A percentile compares a stretch with the other conserved stretches of the same genome.
phyloP scores from a whole-genome alignment of 2,113 vertebrate species.

The Emydura subglobosa region DNA sequence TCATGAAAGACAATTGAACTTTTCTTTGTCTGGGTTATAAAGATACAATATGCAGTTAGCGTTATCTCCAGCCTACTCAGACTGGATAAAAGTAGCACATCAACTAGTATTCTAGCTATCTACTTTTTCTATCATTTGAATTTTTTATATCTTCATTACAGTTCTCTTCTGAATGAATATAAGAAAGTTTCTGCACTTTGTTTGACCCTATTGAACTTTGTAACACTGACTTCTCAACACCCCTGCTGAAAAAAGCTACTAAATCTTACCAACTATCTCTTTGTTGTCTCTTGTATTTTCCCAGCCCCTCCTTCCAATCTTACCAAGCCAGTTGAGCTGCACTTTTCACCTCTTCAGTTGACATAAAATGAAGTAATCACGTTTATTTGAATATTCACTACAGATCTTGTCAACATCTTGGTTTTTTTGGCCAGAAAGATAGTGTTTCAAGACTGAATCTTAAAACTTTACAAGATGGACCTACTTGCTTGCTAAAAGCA shows the following conservation, averaged over 20 bases:
- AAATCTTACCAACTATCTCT: conserved; percentile 87
- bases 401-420: conserved; percentile 89
- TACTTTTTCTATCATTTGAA: background rate
- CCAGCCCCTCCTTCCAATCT: conserved; percentile 82
- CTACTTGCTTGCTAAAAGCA: conserved; percentile 76
- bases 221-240: conserved; percentile 83
- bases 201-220: conserved; percentile 90
- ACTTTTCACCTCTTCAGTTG: conserved; percentile 86
- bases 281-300: conserved; percentile 81
- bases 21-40: conserved; percentile 70
- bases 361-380: conserved; percentile 89
- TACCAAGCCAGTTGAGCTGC: conserved; percentile 81
- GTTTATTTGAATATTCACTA: conserved; percentile 90
- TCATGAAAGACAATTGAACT: conserved; percentile 78
- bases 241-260: conserved; percentile 84
- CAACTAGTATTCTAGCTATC: conserved; percentile 28
- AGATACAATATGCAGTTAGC: background rate
- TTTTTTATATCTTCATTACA: conserved; percentile 35
- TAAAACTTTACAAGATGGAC: conserved; percentile 79
- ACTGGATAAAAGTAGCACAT: conserved; percentile 51
- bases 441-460: conserved; percentile 79
- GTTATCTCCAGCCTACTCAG: conserved; percentile 38
- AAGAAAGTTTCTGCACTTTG: conserved; percentile 86
- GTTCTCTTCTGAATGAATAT: conserved; percentile 58
- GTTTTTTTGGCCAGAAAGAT: conserved; percentile 80